Evolutionary conservation across 2,113 vertebrate species (phyloP), one percentile per base, ranked within the genome.

Genomic region (Vulpes vulpes): DNA sequence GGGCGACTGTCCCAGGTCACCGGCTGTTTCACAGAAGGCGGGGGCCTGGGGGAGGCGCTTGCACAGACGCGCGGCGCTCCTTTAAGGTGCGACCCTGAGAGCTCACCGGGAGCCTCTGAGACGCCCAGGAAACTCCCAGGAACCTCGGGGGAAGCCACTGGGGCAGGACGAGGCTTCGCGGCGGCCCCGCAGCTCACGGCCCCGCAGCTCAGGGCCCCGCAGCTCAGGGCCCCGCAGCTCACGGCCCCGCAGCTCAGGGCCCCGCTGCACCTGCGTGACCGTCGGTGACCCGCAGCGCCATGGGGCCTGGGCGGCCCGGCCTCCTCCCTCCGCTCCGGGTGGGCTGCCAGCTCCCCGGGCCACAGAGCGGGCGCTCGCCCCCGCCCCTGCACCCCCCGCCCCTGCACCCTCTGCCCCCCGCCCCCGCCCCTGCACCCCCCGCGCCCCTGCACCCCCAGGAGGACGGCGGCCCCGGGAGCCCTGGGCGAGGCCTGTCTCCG

Each of bases 1-100:
- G 12, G 2, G n/a, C 43, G 17, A 12, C 73, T 32, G 49, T 82
- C 25, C 10, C 17, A 7, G 10, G 57, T n/a, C 86, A 27, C 6
- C 1, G 20, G 35, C 5, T 4, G 71, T 17, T 49, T 15, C 60
- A 3, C 55, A 1, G 1, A 17, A 0, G 30, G 81, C 0, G 6
- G 64, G 57, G 30, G 11, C 69, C 86, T n/a, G 94, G 49, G 38
- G 35, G 38, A 8, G 49, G 22, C 62, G 0, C 30, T 3, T 73
- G 51, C 5, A 9, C 81, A 30, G 82, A 7, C 2, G 10, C 76
- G 3, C 19, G 1, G 49, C 1, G 78, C 32, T 7, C 73, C 81
- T 59, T 20, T n/a, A 2, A n/a, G 67, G 16, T 32, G 16, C 11
- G 23, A 14, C 89, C 3, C 2, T 15, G 30, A 8, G 35, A 82